phyloP scores from a whole-genome alignment of 2,888 invertebrate genomes.

The Sinohyriopsis cumingii region DNA sequence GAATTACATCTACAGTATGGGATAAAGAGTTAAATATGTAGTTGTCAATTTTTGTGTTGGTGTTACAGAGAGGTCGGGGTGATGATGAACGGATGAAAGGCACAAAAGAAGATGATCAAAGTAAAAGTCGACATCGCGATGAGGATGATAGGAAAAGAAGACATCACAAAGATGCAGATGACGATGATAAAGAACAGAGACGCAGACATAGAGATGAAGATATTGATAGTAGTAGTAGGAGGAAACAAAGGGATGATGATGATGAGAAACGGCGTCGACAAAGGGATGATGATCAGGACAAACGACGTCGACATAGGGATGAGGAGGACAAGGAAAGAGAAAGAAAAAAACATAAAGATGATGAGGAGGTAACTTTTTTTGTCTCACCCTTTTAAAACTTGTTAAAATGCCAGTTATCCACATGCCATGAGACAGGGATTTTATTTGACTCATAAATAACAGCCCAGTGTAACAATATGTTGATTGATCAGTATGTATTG shows the following conservation, averaged over 20 bases:
- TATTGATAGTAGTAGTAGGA: constrained; percentile 10
- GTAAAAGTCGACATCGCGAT: constrained; percentile 29
- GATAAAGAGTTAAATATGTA: no score
- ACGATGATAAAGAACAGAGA: constrained; percentile 33
- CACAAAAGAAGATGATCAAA: constrained; percentile 14
- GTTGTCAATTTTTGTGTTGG: neutral
- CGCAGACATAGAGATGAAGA: constrained; percentile 36
- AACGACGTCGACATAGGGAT: constrained; percentile 22
- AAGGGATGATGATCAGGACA: constrained; percentile 33
- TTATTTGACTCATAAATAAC: no score
- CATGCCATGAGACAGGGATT: no score
- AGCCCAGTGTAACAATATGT: no score
- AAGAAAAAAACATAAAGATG: constrained; percentile 30
- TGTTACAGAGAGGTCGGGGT: constrained; percentile 7
- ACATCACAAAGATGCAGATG: constrained; percentile 8
- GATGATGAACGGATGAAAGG: constrained; percentile 7
- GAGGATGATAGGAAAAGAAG: constrained; percentile 27
- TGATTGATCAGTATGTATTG: no score
- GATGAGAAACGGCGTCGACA: constrained; percentile 18
- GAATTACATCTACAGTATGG: no score
- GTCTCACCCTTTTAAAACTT: no score
- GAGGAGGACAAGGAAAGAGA: neutral
- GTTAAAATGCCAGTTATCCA: no score
- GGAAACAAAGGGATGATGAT: constrained; percentile 25
- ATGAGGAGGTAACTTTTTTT: constrained; percentile 16